Conservation (phyloP, 2,113 vertebrate species). For the Rhombomys opimus region DNA sequence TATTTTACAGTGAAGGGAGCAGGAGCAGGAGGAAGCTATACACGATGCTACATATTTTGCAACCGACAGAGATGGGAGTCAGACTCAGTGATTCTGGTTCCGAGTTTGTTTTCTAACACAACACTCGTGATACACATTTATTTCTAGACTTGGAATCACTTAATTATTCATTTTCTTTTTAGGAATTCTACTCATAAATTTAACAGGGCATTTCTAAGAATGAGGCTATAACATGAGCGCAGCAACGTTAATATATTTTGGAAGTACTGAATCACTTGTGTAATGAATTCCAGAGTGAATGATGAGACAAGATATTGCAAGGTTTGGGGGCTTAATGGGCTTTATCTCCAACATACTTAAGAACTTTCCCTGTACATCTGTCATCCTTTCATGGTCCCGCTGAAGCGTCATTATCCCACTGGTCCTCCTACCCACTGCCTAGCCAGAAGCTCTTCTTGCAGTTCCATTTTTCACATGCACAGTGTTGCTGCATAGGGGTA, state of each 20-base stretch:
- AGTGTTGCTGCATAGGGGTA: constrained; percentile 46
- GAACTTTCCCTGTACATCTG: constrained; percentile 73
- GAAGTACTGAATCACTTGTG: constrained; percentile 68
- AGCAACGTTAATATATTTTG: constrained; percentile 59
- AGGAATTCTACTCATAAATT: constrained; percentile 56
- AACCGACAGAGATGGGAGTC: background rate
- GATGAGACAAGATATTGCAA: constrained; percentile 68
- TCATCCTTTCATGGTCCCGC: constrained; percentile 65
- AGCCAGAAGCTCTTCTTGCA: constrained; percentile 50
- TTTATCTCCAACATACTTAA: constrained; percentile 69
- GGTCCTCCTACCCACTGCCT: constrained; percentile 38
- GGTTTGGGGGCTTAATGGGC: constrained; percentile 69
- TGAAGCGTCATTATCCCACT: constrained; percentile 51
- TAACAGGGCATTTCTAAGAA: constrained; percentile 57
- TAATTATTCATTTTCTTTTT: background rate
- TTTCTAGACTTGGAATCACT: constrained; percentile 16
- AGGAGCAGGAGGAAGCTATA: background rate
- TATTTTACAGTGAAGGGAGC: background rate
- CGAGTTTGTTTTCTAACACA: constrained; percentile 7
- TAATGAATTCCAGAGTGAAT: constrained; percentile 73
- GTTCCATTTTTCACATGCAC: constrained; percentile 32
- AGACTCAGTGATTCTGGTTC: background rate
- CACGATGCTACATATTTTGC: background rate
- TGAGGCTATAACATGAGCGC: background rate
- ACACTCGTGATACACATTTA: background rate